Evolutionary conservation across 2,888 invertebrate species (phyloP).

Genomic region (Agrilus biguttatus): DNA sequence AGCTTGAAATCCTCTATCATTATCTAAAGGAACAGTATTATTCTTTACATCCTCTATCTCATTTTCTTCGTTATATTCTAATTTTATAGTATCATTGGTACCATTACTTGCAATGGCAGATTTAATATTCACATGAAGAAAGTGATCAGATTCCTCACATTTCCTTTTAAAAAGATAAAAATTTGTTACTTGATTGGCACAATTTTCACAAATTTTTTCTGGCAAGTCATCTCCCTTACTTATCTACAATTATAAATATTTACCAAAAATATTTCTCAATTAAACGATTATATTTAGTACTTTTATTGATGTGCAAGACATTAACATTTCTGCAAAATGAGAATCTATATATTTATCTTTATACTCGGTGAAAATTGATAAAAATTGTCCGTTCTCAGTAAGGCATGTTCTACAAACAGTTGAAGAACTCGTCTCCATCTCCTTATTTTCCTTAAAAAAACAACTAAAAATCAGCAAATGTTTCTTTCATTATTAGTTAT

Average conservation of each 20-base stretch:
- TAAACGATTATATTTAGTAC: slow-evolving; percentile 11
- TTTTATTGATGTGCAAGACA: slow-evolving; percentile 27
- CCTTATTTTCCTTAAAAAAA: too few species aligned
- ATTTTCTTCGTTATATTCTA: too few species aligned
- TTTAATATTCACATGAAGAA: too few species aligned
- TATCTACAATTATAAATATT: slow-evolving; percentile 18
- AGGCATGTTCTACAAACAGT: slow-evolving; percentile 28
- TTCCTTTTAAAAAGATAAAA: slow-evolving; percentile 35
- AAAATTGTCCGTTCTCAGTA: slow-evolving; percentile 24
- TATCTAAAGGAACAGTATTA: too few species aligned
- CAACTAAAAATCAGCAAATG: too few species aligned
- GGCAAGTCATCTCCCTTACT: slow-evolving; percentile 43
- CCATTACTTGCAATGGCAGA: too few species aligned
- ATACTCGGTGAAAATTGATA: slow-evolving; percentile 25
- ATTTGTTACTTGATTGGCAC: slow-evolving; percentile 35
- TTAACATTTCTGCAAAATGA: slow-evolving; percentile 30
- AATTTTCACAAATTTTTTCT: slow-evolving; percentile 41
- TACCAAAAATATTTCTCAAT: not conserved
- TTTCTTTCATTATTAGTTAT: too few species aligned
- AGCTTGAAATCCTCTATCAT: too few species aligned
- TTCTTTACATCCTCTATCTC: too few species aligned
- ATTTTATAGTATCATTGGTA: too few species aligned
- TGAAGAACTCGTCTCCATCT: slow-evolving; percentile 1
- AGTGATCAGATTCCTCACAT: slow-evolving; percentile 31
- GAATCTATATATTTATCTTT: slow-evolving; percentile 18